These are phyloP conservation scores for Teleogryllus occipitalis DNA, from an alignment of 1,140 invertebrate genomes.

Conservation along the genomic window DNA sequence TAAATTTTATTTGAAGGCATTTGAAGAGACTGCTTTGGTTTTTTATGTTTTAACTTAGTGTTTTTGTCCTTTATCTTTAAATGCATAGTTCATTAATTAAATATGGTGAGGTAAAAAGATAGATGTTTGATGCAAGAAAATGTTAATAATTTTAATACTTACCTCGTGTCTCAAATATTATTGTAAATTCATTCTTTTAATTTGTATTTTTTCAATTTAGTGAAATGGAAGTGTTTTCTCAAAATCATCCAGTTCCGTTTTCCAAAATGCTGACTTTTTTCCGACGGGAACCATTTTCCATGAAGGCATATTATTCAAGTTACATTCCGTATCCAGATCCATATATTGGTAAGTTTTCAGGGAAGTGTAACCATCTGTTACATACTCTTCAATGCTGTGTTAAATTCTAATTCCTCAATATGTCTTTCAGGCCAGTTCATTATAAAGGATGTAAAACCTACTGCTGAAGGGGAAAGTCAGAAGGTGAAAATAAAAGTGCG, in stretches of 20 bases:
- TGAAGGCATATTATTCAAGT: slow-evolving; percentile 73
- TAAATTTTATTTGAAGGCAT: too few relatives aligned
- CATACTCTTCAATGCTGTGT: not conserved
- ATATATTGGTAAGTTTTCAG: slow-evolving; percentile 64
- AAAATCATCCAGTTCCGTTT: slow-evolving; percentile 83
- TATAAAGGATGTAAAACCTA: slow-evolving; percentile 65
- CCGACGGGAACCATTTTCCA: slow-evolving; percentile 73
- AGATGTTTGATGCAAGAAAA: too few relatives aligned
- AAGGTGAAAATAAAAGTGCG: slow-evolving; percentile 95
- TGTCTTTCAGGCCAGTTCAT: slow-evolving; percentile 13
- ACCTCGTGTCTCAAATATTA: too few relatives aligned
- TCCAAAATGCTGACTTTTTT: slow-evolving; percentile 92
- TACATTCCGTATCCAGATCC: slow-evolving; percentile 62
- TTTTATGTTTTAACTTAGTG: too few relatives aligned
- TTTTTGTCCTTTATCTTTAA: too few relatives aligned
- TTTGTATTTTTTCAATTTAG: slow-evolving; percentile 33
- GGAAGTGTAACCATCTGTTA: not conserved
- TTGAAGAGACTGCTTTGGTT: too few relatives aligned
- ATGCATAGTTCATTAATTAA: not conserved
- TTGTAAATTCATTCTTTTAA: not conserved
- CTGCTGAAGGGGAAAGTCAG: slow-evolving; percentile 75
- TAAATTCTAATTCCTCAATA: not conserved
- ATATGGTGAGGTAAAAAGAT: not conserved
- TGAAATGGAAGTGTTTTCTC: slow-evolving; percentile 72
- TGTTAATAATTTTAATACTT: too few relatives aligned